A percentile compares a stretch with the other conserved stretches of the same genome.
Conservation (phyloP, 1,140 invertebrate species). For the Drosophila subobscura region DNA sequence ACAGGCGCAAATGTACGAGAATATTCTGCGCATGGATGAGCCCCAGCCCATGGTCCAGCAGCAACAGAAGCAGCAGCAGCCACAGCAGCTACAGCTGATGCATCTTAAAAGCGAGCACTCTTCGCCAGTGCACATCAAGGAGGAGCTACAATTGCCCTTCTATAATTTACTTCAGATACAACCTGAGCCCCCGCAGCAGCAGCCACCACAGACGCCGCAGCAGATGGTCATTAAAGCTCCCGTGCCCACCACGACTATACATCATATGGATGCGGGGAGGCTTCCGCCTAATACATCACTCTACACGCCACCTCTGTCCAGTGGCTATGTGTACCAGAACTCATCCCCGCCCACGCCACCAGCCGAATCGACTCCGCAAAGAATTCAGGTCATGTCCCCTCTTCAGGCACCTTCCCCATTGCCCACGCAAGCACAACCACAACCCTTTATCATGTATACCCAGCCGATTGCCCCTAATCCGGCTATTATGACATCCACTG, state of each 20-base stretch:
- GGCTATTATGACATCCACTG: constrained; percentile 86
- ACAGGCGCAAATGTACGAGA: constrained; percentile 43
- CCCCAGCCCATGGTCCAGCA: constrained; percentile 21
- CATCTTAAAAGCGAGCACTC: constrained; percentile 60
- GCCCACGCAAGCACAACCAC: constrained; percentile 19
- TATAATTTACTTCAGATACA: constrained; percentile 45
- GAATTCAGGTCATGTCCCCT: constrained; percentile 18
- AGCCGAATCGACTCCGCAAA: constrained; percentile 9
- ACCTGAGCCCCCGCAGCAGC: constrained; percentile 15
- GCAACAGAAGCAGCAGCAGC: background rate
- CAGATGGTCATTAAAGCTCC: constrained; percentile 26
- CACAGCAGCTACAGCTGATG: constrained; percentile 12
- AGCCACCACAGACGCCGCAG: constrained; percentile 24
- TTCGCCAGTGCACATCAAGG: constrained; percentile 63
- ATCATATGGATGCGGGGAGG: constrained; percentile 59
- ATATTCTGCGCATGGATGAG: constrained; percentile 48
- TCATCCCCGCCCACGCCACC: constrained; percentile 47
- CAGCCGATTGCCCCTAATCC: constrained; percentile 84
- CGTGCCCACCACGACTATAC: constrained; percentile 67
- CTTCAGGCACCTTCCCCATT: constrained; percentile 12
- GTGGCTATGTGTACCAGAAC: constrained; percentile 51
- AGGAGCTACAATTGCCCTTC: constrained; percentile 48
- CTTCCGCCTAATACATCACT: constrained; percentile 26
- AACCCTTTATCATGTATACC: constrained; percentile 61
- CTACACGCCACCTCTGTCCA: constrained; percentile 20